Base-by-base conservation (phyloP, 2,113 vertebrate genomes). In the Scatophagus argus region DNA sequence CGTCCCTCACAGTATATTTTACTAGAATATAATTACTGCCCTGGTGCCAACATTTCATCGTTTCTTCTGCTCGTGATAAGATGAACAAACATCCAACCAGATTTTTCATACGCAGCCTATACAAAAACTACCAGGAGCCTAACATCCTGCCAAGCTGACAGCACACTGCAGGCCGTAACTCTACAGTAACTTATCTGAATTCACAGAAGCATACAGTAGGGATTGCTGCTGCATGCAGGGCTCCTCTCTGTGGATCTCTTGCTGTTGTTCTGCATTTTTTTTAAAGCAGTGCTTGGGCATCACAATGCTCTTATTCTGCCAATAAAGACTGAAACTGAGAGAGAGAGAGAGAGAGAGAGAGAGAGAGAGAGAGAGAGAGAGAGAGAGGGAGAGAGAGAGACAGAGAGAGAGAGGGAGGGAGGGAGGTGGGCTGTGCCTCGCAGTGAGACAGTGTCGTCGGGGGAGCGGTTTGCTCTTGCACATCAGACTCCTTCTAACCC, bases 401-500 rank as follows among this genome's bases (percentile, higher is more conserved):
- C 38, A 23, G 60, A 70, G 70, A 46, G 71, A 12, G 74, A 29
- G 67, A n/a, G 61, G 21, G 52, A 46, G 59, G 31, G 67, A n/a
- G 76, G 13, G 82, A 64, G 80, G 44, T 52, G 64, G 85, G 82
- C 85, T 39, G 84, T 19, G 44, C 71, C 83, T 86, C 84, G 63
- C 71, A 58, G 84, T 56, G 77, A 77, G 61, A 70, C 61, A 58
- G 70, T 25, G 84, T 84, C 81, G 86, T 81, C 66, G 89, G 76
- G 75, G 87, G 84, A 90, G 87, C 82, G 81, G 77, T 65, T 36
- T 44, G 80, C 80, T 85, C 76, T 52, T 82, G 61, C 67, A 47
- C 85, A 63, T 47, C 71, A 85, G 70, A 85, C 88, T 75, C 83
- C 86, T 84, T 79, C 73, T 52, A 72, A 85, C 75, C 88, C 88